Evolutionary conservation across 2,113 vertebrate genomes (phyloP), one percentile per base, ranked within the genome.

Genomic region (Danionella cerebrum): DNA sequence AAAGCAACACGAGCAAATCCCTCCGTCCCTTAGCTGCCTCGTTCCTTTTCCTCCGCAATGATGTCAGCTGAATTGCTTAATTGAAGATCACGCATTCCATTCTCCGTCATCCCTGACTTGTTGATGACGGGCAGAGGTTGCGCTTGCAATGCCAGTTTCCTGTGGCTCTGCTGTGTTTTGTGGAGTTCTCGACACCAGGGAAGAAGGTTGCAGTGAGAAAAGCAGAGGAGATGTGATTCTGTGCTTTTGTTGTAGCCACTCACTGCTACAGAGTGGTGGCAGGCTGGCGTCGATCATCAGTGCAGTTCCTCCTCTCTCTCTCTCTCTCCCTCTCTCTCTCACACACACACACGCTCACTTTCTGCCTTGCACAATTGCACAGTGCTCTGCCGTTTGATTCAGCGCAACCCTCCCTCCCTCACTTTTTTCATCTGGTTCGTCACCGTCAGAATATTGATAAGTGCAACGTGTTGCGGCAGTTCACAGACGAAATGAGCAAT

Each of bases 271-370:
- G 94, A 94, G 86, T 90, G 89, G 89, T 89, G 89, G 89, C 94
- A 95, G 92, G 89, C 94, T 98, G 93, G 95, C 93, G 93, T 97
- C 92, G 95, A 90, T 89, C 69, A 87, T 89, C 92, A 90, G 92
- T 90, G 91, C 92, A 85, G 81, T 84, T 86, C 86, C 83, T 86
- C 86, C 84, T 86, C 86, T 71, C 69, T 75, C 44, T 65, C 21
- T 71, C 10, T 18, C 47, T 42, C 71, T 25, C 74, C 14, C 75
- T 16, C 68, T 0, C 72, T 50, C 52, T 10, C 16, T 13, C 50
- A 8, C 72, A 5, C 52, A 38, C 39, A 19, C 41, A 63, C 73
- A 41, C 77, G 72, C 69, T 75, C 66, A 13, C 54, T 60, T 67
- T 55, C 76, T 19, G 19, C 55, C 68, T 64, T 45, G 53, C 78